Evolutionary conservation across 2,797 vertebrate genomes (phyloP), one percentile per base, ranked within the genome.

Genomic region (Vireo griseus): DNA sequence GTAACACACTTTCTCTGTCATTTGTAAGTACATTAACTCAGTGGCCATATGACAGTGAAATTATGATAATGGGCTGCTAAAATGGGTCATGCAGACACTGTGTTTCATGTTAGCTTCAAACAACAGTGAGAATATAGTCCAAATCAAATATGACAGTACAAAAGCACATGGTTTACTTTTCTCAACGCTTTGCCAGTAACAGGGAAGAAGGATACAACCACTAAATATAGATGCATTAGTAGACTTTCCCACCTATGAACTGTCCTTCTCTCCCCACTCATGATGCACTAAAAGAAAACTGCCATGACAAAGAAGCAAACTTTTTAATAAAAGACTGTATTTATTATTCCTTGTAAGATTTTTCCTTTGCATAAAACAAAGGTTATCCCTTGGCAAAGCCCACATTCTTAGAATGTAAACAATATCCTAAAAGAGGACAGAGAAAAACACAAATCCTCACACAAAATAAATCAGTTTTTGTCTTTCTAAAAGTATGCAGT

Each of bases 21-120:
- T 99, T 98, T 98, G 98, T 98, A 98, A 98, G 98, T 98, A 98
- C 98, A 98, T 98, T 98, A 99, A 98, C 97, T 98, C 98, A 96
- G 98, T 97, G 98, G 98, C 98, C 98, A 98, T 90, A 97, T 88
- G 96, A 98, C 98, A 98, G 98, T 97, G 98, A 98, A 98, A 98
- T 98, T 98, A 98, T 98, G 98, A 98, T 99, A 99, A 99, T 98
- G 97, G 98, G 94, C 97, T 98, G 98, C 98, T 98, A 98, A 98
- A 98, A 98, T 98, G 98, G 98, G 98, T 99, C 98, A 98, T 97
- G 98, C 97, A 98, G 98, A 98, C 97, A 96, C 96, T 95, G 97
- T 57, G 85, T 98, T 98, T 98, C 97, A 98, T 97, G 98, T 97
- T 97, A 97, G 97, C 98, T 98, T 98, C 98, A 98, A 98, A 98